phyloP scores from a whole-genome alignment of 2,113 vertebrate genomes.

The Martes martes region DNA sequence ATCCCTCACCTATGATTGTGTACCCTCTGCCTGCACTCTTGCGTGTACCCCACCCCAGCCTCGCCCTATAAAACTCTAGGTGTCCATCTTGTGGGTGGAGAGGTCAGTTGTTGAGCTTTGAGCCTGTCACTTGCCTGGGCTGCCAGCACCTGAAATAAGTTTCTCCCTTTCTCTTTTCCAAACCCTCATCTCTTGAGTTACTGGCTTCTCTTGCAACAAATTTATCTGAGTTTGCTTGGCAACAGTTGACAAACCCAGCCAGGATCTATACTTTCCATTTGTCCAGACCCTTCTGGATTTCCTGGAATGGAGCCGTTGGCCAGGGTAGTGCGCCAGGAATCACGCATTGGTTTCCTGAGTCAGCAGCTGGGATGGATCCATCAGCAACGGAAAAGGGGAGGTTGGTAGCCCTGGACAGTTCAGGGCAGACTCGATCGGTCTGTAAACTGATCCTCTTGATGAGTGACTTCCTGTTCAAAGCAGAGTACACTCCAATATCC shows the following conservation, averaged over 20 bases:
- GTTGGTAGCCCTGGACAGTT: neutral
- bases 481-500: neutral
- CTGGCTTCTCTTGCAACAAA: neutral
- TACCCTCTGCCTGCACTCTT: neutral
- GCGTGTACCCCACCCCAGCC: neutral
- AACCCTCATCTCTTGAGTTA: neutral
- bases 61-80: neutral
- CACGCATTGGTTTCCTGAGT: neutral
- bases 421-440: neutral
- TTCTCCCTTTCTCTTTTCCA: neutral
- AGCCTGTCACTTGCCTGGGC: neutral
- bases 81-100: neutral
- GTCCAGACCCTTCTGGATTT: neutral
- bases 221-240: neutral
- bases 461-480: neutral
- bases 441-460: neutral
- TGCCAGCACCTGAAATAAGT: neutral
- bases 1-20: neutral
- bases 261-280: neutral
- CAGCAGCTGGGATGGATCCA: neutral
- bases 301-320: neutral
- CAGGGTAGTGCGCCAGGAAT: neutral
- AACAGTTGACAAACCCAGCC: neutral
- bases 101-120: neutral
- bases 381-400: neutral